These are phyloP conservation scores for Chlamydotis undulata DNA, from an alignment of 2,113 vertebrate genomes.

Conservation along the genomic window DNA sequence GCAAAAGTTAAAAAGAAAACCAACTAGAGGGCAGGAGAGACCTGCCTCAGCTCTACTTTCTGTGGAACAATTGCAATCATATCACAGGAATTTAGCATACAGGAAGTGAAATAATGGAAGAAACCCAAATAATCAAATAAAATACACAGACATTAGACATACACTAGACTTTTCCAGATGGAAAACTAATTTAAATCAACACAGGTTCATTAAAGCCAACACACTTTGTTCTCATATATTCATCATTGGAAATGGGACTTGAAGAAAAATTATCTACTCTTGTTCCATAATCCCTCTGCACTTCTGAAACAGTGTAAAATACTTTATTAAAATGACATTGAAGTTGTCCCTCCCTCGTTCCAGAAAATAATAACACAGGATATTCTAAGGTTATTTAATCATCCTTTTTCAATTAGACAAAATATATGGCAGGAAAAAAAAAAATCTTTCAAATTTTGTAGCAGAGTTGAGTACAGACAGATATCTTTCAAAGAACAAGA, in stretches of 20 bases:
- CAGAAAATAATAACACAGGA: background rate
- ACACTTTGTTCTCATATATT: background rate
- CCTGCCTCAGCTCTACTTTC: background rate
- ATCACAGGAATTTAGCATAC: background rate
- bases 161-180: background rate
- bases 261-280: background rate
- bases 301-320: background rate
- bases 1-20: background rate
- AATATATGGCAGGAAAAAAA: background rate
- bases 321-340: background rate
- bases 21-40: background rate
- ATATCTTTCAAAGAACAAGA: background rate
- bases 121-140: background rate
- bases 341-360: background rate
- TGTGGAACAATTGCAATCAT: background rate
- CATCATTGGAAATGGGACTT: background rate
- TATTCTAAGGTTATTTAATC: background rate
- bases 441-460: background rate
- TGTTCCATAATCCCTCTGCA: background rate
- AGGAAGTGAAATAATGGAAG: background rate
- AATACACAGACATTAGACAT: background rate
- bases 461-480: background rate
- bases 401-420: background rate
- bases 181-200: background rate
- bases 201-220: background rate